These are phyloP conservation scores for Parnassius apollo DNA, from an alignment of 2,888 invertebrate species.

Conservation along the genomic window DNA sequence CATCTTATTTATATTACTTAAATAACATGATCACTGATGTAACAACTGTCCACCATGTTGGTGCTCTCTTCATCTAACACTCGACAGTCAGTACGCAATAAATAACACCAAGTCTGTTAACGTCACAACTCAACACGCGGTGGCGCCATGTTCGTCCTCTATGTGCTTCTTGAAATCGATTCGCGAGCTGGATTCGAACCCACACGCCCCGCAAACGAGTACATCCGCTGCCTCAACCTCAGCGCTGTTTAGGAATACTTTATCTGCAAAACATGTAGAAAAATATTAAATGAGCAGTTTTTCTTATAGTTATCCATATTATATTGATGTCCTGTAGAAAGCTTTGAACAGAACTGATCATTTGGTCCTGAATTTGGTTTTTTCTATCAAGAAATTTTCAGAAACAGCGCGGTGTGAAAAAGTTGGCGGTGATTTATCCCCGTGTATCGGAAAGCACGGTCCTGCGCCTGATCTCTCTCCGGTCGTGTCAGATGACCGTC, in stretches of 20 bases:
- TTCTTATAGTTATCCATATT: too few species aligned
- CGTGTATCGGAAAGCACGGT: too few species aligned
- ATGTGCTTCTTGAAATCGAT: conserved; percentile 53
- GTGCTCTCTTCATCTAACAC: background rate
- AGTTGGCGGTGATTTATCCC: too few species aligned
- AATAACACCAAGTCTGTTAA: background rate
- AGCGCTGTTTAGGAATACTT: conserved; percentile 44
- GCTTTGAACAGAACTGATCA: too few species aligned
- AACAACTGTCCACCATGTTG: background rate
- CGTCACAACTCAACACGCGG: conserved; percentile 29
- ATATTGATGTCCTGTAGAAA: too few species aligned
- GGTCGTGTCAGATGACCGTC: too few species aligned
- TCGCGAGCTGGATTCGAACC: conserved; percentile 60
- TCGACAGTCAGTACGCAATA: background rate
- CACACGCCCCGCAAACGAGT: conserved; percentile 72
- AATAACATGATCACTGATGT: background rate
- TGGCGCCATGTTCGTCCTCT: conserved; percentile 48
- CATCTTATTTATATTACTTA: too few species aligned
- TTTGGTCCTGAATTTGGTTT: too few species aligned
- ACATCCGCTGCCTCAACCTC: conserved; percentile 61
- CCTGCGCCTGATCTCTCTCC: too few species aligned
- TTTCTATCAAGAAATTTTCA: too few species aligned
- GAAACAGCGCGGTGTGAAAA: too few species aligned
- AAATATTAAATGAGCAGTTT: background rate
- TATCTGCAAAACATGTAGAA: conserved; percentile 33